Evolutionary conservation across 2,888 invertebrate genomes (phyloP).

Genomic region (Philhelius pedissequus): DNA sequence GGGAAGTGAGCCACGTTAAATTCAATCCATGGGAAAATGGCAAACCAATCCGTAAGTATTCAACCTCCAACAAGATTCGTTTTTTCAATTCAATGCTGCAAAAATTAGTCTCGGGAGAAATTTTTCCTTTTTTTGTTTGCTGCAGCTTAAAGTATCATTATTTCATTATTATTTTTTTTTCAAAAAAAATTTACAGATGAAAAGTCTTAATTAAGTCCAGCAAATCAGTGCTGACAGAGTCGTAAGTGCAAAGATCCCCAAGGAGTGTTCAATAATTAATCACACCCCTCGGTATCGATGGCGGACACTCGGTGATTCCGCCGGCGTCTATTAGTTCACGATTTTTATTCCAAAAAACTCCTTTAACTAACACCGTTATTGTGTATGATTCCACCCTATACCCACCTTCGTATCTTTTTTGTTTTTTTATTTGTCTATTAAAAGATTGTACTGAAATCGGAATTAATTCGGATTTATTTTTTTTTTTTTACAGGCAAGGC

Average conservation of each 20-base stretch:
- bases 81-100: background rate
- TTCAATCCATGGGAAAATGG: slow-evolving; percentile 95
- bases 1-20: slow-evolving; percentile 87
- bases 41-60: slow-evolving; percentile 88
- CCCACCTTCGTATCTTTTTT: background rate
- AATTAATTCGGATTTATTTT: slow-evolving; percentile 10
- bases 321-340: background rate
- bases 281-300: background rate
- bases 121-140: background rate
- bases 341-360: background rate
- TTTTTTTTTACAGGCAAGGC: slow-evolving; percentile 13
- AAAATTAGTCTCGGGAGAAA: background rate
- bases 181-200: slow-evolving; percentile 72
- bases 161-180: slow-evolving; percentile 26
- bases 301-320: background rate
- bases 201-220: slow-evolving; percentile 63
- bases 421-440: slow-evolving; percentile 3
- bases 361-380: slow-evolving; percentile 36
- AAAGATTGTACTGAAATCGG: background rate
- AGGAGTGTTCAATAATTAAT: slow-evolving; percentile 37
- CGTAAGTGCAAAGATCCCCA: slow-evolving; percentile 45
- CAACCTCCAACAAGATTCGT: background rate
- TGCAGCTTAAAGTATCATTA: background rate
- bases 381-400: slow-evolving; percentile 7
- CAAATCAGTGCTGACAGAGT: slow-evolving; percentile 4